Base-by-base conservation (phyloP, 2,113 vertebrate species). In the Jacana jacana region DNA sequence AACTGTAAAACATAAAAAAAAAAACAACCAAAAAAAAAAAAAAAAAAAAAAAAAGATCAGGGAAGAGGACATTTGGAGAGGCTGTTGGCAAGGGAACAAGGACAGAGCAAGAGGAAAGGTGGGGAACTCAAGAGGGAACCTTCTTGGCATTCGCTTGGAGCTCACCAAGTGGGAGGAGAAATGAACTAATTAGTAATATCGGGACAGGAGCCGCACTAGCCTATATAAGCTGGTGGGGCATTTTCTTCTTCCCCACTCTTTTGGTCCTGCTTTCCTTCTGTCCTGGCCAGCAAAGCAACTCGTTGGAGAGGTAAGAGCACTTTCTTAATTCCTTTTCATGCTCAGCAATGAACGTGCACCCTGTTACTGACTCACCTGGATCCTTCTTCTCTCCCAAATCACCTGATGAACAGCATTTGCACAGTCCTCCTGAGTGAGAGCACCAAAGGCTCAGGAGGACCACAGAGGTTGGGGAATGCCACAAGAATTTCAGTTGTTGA, bases 141-240 rank as follows among this genome's bases (percentile, higher is more conserved):
- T 95, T 88, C 83, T 83, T 73, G 84, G 58, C 61, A 19, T 84
- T 86, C 37, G 33, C 85, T 91, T 79, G 49, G 84, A 92, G 51
- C 55, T 92, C 72, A 71, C 42, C 3, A 8, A 95, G 94, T 94
- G 95, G 96, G 95, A 95, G 96, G 94, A 89, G 94, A 92, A 94
- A 95, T 20, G 64, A 79, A 49, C 48, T 77, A 90, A 95, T 96
- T 77, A 91, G 73, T 73, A 94, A 30, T 91, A 81, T 72, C 89
- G 82, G 69, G 58, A 82, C 81, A 89, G 91, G 70, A 95, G 81
- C 77, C 70, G 52, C 18, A 48, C 83, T 81, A 49, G 73, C 39
- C 73, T 95, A 95, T 96, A 96, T 95, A 97, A 97, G 49, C 73
- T 44, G 6, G 20, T 72, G 65, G 70, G 65, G 23, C 81, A 89